These are phyloP conservation scores for Kobus ellipsiprymnus DNA, from an alignment of 2,113 vertebrate species.

Conservation along the genomic window DNA sequence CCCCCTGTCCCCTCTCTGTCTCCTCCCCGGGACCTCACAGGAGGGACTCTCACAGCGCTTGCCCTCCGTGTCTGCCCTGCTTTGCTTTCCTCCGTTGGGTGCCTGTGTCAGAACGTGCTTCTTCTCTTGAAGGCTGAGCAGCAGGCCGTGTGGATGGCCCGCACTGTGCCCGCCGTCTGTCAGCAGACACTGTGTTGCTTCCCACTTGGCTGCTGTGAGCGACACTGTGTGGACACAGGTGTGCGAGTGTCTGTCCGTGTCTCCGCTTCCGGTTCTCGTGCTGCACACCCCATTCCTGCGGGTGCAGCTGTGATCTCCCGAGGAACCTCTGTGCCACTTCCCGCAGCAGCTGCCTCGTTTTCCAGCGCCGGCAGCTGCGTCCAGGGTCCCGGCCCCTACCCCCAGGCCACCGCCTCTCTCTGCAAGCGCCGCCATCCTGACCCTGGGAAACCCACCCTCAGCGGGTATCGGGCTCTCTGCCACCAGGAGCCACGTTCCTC, in stretches of 20 bases:
- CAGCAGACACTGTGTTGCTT: not conserved
- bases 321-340: rapidly evolving
- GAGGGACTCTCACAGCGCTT: rapidly evolving
- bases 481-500: no score
- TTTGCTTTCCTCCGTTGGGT: rapidly evolving
- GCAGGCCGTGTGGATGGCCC: not conserved
- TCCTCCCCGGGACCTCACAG: rapidly evolving
- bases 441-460: rapidly evolving
- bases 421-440: not conserved
- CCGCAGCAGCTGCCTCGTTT: not conserved
- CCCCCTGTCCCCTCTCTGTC: not conserved
- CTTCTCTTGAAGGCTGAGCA: not conserved
- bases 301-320: not conserved
- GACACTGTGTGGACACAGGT: not conserved
- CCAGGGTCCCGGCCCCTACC: rapidly evolving
- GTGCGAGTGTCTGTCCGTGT: rapidly evolving
- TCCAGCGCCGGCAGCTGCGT: rapidly evolving
- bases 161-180: rapidly evolving
- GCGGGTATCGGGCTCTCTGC: not conserved
- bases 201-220: not conserved
- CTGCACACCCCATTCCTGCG: rapidly evolving
- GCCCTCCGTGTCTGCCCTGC: not conserved
- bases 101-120: not conserved
- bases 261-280: rapidly evolving
- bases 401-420: rapidly evolving